Conservation (phyloP, 2,113 vertebrate genomes). For the Ranitomeya variabilis region DNA sequence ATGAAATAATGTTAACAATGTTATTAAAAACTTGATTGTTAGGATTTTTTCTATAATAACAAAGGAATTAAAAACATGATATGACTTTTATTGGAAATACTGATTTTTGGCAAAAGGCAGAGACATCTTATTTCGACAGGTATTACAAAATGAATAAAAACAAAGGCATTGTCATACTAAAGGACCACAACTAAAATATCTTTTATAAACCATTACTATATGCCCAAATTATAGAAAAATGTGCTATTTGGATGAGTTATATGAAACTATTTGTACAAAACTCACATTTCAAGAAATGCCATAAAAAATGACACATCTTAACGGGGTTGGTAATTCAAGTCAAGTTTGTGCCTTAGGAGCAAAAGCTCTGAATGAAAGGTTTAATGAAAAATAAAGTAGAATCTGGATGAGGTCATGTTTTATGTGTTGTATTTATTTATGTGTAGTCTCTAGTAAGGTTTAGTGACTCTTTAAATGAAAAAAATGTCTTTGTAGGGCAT, state of each 20-base stretch:
- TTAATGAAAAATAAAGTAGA: conserved; percentile 71
- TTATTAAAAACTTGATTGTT: too few species aligned
- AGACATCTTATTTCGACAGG: background rate
- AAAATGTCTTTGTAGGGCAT: conserved; percentile 71
- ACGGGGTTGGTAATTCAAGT: conserved; percentile 15
- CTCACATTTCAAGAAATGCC: background rate
- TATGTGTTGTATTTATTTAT: conserved; percentile 65
- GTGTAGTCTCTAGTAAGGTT: conserved; percentile 66
- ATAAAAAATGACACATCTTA: conserved; percentile 13
- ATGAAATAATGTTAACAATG: too few species aligned
- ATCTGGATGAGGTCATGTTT: conserved; percentile 69
- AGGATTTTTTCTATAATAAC: too few species aligned
- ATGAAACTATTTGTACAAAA: conserved; percentile 1
- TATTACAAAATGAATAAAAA: background rate
- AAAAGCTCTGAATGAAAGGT: conserved; percentile 63
- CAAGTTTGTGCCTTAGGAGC: conserved; percentile 61
- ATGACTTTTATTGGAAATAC: too few species aligned
- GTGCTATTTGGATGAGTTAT: background rate
- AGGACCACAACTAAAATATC: background rate
- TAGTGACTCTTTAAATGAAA: conserved; percentile 66
- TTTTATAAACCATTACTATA: background rate
- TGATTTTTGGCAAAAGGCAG: too few species aligned
- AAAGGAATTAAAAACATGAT: too few species aligned
- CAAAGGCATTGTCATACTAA: background rate
- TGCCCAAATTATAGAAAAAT: background rate